Conservation (phyloP, 2,113 vertebrate species). For the Alligator sinensis region DNA sequence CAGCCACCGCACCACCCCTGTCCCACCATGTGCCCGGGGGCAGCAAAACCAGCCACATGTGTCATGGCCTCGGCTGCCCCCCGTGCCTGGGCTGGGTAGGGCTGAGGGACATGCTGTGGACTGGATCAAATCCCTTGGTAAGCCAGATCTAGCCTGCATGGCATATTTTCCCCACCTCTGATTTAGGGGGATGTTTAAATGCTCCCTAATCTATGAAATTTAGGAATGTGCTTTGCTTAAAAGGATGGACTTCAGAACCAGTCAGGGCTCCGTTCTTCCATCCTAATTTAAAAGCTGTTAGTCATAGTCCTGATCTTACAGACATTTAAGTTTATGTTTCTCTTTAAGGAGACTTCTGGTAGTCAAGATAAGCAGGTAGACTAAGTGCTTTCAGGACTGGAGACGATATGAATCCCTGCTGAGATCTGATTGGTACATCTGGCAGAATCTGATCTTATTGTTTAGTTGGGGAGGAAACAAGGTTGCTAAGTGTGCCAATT, state of each 20-base stretch:
- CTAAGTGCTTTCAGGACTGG: background rate
- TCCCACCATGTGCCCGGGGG: no score
- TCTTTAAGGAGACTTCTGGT: background rate
- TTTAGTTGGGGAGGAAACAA: background rate
- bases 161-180: no score
- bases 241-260: background rate
- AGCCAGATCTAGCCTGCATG: no score
- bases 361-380: background rate
- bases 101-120: no score
- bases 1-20: no score
- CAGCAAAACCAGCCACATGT: no score
- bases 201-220: background rate
- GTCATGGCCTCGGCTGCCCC: no score
- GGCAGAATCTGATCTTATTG: background rate
- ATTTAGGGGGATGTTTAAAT: background rate
- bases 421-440: background rate
- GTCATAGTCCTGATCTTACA: background rate
- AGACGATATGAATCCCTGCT: background rate
- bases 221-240: background rate
- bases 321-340: background rate
- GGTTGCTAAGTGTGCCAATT: background rate
- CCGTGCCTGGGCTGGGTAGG: no score
- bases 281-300: background rate
- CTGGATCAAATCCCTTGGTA: no score
- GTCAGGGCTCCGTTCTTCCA: background rate